These are phyloP conservation scores for Phyllostomus hastatus DNA, from an alignment of 2,113 vertebrate genomes.

Conservation along the genomic window DNA sequence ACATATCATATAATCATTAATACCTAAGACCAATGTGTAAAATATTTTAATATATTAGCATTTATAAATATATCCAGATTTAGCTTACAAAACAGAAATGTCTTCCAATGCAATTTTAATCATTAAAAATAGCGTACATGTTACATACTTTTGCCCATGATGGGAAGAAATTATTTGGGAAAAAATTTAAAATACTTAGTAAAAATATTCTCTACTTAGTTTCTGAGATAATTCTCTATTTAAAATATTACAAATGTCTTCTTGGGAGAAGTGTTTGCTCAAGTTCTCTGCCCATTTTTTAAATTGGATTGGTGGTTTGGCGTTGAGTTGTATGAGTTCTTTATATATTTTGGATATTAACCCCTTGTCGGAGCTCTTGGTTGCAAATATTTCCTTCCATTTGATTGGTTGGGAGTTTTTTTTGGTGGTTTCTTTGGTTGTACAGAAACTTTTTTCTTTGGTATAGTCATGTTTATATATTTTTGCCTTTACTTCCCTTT, in stretches of 20 bases:
- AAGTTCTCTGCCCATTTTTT: not conserved
- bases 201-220: not conserved
- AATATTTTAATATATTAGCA: not conserved
- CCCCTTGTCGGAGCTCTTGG: not conserved
- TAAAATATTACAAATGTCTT: not conserved
- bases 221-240: not conserved
- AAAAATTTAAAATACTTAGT: not conserved
- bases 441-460: not conserved
- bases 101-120: constrained; percentile 28
- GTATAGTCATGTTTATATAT: not conserved
- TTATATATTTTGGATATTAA: not conserved
- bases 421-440: not conserved
- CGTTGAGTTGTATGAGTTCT: not conserved
- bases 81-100: constrained; percentile 3
- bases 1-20: not conserved
- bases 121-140: constrained; percentile 4
- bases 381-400: not conserved
- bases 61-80: not conserved
- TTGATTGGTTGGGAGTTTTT: not conserved
- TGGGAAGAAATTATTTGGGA: not conserved
- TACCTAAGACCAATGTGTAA: not conserved
- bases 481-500: not conserved
- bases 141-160: constrained; percentile 29
- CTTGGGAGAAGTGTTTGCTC: not conserved
- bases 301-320: not conserved